Evolutionary conservation across 1,140 invertebrate genomes (phyloP).

Genomic region (Drosophila littoralis): DNA sequence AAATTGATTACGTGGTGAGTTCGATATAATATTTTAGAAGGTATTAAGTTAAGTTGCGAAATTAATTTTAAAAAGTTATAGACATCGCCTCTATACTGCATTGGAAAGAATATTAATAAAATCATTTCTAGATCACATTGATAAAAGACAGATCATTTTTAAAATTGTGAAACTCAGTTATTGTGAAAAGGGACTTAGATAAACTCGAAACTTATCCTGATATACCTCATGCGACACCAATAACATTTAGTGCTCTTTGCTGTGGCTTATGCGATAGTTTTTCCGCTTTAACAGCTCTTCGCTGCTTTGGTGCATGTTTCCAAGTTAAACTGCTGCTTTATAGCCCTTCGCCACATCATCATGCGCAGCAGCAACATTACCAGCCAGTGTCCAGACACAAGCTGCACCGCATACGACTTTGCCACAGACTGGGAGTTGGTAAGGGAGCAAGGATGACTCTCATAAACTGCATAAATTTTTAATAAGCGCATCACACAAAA

Average conservation of each 20-base stretch:
- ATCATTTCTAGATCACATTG: no score
- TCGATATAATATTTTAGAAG: no score
- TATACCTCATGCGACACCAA: not conserved
- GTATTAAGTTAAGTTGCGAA: no score
- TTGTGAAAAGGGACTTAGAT: no score
- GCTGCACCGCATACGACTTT: conserved; percentile 9
- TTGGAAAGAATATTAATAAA: no score
- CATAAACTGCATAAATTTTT: conserved; percentile 78
- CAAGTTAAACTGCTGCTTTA: conserved; percentile 57
- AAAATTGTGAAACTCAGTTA: no score
- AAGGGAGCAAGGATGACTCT: conserved; percentile 16
- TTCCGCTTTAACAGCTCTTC: conserved; percentile 14
- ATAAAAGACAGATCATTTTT: no score
- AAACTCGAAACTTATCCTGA: not conserved
- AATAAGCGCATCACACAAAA: conserved; percentile 68
- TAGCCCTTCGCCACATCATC: conserved; percentile 58
- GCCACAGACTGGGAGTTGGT: not conserved
- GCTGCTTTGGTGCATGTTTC: conserved; percentile 39
- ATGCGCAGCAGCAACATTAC: conserved; percentile 18
- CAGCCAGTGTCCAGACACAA: conserved; percentile 41
- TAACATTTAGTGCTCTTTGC: conserved; percentile 13
- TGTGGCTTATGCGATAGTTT: conserved; percentile 10
- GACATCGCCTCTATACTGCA: no score
- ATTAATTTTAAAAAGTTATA: no score
- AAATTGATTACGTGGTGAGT: no score